These are phyloP conservation scores for Aromia moschata DNA, from an alignment of 2,888 invertebrate species.

Conservation along the genomic window DNA sequence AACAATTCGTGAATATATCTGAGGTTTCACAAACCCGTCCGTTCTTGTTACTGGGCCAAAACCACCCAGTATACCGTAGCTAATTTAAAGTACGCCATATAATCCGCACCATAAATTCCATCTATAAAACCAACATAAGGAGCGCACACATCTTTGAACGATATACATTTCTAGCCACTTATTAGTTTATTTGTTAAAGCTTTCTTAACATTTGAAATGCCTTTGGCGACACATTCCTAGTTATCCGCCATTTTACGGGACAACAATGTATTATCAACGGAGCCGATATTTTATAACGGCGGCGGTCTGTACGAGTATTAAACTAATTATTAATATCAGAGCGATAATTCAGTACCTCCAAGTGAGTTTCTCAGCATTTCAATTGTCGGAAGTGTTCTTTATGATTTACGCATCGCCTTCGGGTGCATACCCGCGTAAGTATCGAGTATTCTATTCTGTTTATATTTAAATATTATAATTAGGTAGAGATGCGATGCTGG, in stretches of 20 bases:
- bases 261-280: not conserved
- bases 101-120: no score
- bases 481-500: not conserved
- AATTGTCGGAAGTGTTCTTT: slow-evolving; percentile 9
- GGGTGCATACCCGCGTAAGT: not conserved
- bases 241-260: not conserved
- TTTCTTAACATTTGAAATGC: not conserved
- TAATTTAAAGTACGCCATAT: no score
- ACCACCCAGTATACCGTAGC: no score
- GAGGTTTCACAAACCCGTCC: no score
- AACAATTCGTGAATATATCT: no score
- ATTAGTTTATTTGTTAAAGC: not conserved
- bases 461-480: slow-evolving; percentile 7
- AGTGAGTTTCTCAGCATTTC: not conserved
- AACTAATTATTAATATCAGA: not conserved
- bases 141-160: no score
- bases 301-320: not conserved
- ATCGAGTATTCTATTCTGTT: not conserved
- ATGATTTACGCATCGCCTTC: not conserved
- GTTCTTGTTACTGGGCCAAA: no score
- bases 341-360: not conserved
- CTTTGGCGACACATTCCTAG: not conserved
- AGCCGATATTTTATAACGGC: not conserved
- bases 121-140: no score
- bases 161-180: no score